phyloP scores from a whole-genome alignment of 1,140 invertebrate species.

The Thaumetopoea pityocampa region DNA sequence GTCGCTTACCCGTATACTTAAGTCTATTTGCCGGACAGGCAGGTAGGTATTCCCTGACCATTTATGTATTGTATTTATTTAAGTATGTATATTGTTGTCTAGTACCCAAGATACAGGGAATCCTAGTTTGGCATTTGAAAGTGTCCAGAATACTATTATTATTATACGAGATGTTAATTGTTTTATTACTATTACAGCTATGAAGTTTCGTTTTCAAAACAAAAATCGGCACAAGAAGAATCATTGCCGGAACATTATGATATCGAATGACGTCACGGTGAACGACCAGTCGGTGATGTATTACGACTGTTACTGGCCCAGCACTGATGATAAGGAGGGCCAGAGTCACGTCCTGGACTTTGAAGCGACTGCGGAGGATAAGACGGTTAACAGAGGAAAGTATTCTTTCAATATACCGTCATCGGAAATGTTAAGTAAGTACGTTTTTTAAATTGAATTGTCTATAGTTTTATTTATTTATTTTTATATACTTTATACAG shows the following conservation, averaged over 20 bases:
- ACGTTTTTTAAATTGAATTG: too few species aligned
- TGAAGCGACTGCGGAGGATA: constrained; percentile 45
- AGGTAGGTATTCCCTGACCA: too few species aligned
- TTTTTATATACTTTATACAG: constrained; percentile 5
- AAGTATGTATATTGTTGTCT: too few species aligned
- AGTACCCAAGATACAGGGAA: too few species aligned
- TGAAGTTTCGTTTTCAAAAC: constrained; percentile 61
- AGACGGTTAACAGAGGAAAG: constrained; percentile 43
- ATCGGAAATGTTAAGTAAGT: constrained; percentile 57
- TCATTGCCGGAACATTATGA: constrained; percentile 58
- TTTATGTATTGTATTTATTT: too few species aligned
- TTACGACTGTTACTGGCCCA: constrained; percentile 63
- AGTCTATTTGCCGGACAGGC: too few species aligned
- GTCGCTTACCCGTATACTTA: too few species aligned
- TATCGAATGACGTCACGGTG: constrained; percentile 51
- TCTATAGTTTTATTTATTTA: too few species aligned
- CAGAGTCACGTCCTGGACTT: constrained; percentile 55
- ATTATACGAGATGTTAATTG: neutral
- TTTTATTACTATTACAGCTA: constrained; percentile 40
- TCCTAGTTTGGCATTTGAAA: too few species aligned
- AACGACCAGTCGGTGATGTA: constrained; percentile 61
- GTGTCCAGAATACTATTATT: too few species aligned
- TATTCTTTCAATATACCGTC: constrained; percentile 65
- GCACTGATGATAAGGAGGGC: constrained; percentile 34
- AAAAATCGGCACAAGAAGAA: constrained; percentile 31